These are phyloP conservation scores for Dendrolimus pini DNA, from an alignment of 2,888 invertebrate species.

Conservation along the genomic window DNA sequence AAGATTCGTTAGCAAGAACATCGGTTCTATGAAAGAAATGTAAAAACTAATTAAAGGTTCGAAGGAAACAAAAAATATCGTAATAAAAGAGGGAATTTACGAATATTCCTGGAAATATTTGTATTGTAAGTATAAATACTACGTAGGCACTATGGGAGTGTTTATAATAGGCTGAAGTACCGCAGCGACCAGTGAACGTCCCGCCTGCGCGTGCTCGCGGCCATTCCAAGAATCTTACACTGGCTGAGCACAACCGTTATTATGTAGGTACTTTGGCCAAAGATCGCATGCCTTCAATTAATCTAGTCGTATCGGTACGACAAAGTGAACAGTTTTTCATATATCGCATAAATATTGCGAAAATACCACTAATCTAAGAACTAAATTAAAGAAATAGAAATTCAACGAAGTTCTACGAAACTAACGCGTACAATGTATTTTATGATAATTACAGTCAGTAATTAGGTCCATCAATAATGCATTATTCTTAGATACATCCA, in stretches of 20 bases:
- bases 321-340: not conserved
- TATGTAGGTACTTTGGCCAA: slow-evolving; percentile 17
- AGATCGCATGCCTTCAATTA: slow-evolving; percentile 9
- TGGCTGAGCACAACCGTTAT: slow-evolving; percentile 40
- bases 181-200: slow-evolving; percentile 23
- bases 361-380: no score
- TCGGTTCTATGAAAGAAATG: not conserved
- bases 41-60: not conserved
- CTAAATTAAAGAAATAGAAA: no score
- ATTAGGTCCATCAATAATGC: not conserved
- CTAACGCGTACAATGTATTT: not conserved
- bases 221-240: slow-evolving; percentile 57
- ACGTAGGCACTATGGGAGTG: slow-evolving; percentile 15
- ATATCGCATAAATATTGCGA: not conserved
- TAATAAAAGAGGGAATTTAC: slow-evolving; percentile 33
- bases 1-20: not conserved
- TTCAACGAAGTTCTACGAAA: not conserved
- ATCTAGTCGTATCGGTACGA: not conserved
- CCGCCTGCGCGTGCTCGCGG: slow-evolving; percentile 49
- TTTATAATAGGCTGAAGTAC: slow-evolving; percentile 28
- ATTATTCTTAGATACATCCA: not conserved
- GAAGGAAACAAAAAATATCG: slow-evolving; percentile 5
- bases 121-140: slow-evolving; percentile 59
- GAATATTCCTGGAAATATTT: slow-evolving; percentile 53
- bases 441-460: not conserved